Base-by-base conservation (phyloP, 2,888 invertebrate genomes). In the Agrotis exclamationis region DNA sequence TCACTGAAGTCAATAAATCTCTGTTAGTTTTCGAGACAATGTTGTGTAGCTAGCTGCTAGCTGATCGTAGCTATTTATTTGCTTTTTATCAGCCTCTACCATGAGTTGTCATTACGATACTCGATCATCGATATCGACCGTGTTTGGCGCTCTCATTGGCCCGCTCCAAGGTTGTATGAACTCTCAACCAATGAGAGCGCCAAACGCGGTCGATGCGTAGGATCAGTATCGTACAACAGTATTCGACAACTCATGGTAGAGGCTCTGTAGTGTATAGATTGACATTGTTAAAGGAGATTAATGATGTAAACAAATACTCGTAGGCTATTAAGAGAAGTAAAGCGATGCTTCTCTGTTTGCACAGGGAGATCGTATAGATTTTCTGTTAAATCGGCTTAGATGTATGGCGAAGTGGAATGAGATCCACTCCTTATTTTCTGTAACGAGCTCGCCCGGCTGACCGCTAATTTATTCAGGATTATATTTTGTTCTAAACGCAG, bases 291-390 rank as follows among this genome's bases (percentile, higher is more conserved):
- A 70, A 33, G 39, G 63, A 71, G 78, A 78, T 78, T 78, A 82
- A 82, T 78, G 79, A 63, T 73, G 74, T 73, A 83, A 57, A 79
- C 74, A 67, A 83, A 79, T 79, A n/a, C n/a, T n/a, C n/a, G n/a
- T n/a, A 79, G 83, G 48, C 63, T 79, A 83, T 82, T 79, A 64
- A 62, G 63, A 82, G 60, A 54, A 79, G 63, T 53, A 66, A 60
- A 24, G 39, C 53, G 60, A 64, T 58, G 63, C 57, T 62, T 45
- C 48, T n/a, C 24, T 45, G 71, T 22, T 64, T 45, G 13, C 48
- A 24, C 33, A 11, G 45, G 48, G 53, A 78, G 63, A 22, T 70
- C 57, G 71, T 58, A 64, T 78, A 50, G 53, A 62, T 62, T 68
- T 77, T 70, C 53, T 57, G 56, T 70, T 63, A 62, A 71, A 71